Evolutionary conservation across 37 sponge, comb jelly and placozoan genomes (phyloP), one percentile per base, ranked within the genome.

Genomic region (Agelas oroides): DNA sequence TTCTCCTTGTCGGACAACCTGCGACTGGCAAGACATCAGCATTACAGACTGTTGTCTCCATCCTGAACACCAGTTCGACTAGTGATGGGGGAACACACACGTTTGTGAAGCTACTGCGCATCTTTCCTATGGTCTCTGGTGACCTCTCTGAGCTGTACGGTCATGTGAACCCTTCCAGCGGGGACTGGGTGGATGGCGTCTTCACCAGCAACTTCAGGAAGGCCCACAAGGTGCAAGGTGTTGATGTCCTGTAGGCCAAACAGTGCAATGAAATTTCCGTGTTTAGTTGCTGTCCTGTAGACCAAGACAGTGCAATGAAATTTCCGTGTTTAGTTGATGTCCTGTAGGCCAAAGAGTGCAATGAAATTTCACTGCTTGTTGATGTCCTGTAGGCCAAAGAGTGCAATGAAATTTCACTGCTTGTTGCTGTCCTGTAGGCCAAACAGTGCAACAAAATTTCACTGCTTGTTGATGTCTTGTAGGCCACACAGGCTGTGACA

Each of bases 111-210:
- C 52, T 92, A 36, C 76, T 80, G 28, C 62, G 77, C 25, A 34
- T 96, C 21, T 90, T 73, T 73, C 93, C 96, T 0, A 70, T 46
- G 41, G 85, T 76, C 14, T 83, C 85, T 53, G 81, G 71, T 16
- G 33, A 75, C 57, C 75, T 84, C 1, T 60, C 79, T 55, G 81
- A 70, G 30, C 69, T 96, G 53, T 92, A 68, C 80, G 96, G 96
- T 1, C 39, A 41, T 54, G 69, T 87, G 0, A 18, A 32, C 30
- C 62, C 88, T 12, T 5, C 38, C 5, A 54, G 59, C 17, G 91
- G 91, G 31, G 88, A 84, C 74, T 96, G 96, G 96, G 78, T 41
- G 27, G 96, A 96, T 71, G 96, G 96, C 0, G 64, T 96, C 34
- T 87, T 92, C 73, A 84, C 93, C 12, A 82, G 86, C 37, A 59